These are phyloP conservation scores for Erythrolamprus reginae DNA, from an alignment of 2,113 vertebrate species.

Conservation along the genomic window DNA sequence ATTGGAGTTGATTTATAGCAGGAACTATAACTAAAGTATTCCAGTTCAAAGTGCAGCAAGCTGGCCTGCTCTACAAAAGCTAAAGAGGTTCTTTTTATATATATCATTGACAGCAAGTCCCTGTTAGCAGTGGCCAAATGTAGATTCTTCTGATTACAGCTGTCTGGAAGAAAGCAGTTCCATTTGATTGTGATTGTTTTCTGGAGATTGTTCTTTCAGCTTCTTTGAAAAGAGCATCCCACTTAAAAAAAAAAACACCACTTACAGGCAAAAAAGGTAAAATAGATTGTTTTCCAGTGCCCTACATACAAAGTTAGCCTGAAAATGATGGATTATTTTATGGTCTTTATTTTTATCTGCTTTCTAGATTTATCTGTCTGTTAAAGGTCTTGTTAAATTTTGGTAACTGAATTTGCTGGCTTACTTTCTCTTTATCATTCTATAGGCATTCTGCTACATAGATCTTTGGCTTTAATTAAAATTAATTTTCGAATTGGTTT, in stretches of 20 bases:
- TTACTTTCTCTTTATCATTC: background rate
- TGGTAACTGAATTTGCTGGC: background rate
- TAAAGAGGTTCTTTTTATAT: background rate
- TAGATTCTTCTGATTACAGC: background rate
- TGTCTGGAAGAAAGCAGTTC: background rate
- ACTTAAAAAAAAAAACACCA: background rate
- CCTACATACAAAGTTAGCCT: background rate
- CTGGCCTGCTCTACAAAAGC: background rate
- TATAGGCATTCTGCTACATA: background rate
- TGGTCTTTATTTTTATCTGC: background rate
- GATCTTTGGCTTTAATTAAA: background rate
- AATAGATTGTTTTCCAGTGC: background rate
- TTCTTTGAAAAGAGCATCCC: constrained; percentile 17
- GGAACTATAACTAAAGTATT: constrained; percentile 15
- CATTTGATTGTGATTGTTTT: constrained; percentile 19
- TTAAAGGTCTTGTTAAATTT: background rate
- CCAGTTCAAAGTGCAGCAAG: constrained; percentile 33
- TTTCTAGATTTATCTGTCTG: background rate
- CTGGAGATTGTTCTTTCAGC: background rate
- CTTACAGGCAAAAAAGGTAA: background rate
- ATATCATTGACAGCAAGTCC: constrained; percentile 15
- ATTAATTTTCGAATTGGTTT: background rate
- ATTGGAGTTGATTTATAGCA: constrained; percentile 29
- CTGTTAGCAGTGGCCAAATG: constrained; percentile 17
- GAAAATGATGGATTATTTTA: no score